Evolutionary conservation across 2,888 invertebrate species (phyloP), one percentile per base, ranked within the genome.

Genomic region (Nineta flava): DNA sequence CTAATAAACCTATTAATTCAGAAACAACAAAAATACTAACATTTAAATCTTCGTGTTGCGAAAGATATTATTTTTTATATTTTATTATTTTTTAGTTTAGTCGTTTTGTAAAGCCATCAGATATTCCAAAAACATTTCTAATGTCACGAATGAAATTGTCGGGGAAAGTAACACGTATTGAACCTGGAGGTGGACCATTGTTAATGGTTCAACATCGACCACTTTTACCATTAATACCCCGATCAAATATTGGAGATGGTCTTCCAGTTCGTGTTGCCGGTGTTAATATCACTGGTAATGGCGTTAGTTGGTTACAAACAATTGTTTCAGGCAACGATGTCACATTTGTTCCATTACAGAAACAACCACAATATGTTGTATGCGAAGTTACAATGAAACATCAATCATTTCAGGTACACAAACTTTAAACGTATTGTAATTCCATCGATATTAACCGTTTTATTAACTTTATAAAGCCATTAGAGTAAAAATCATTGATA

Each of bases 231-330:
- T 49, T 64, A 32, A 48, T 65, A 19, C 61, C 62, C n/a, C 53
- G 57, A 31, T 48, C 59, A 42, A 57, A 57, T 34, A 53, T 54
- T 19, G 61, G 59, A 19, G 51, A 64, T 54, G 51, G 48, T 38
- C 60, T 76, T 52, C 74, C 74, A n/a, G 65, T 75, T 12, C 72
- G 71, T 59, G 63, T 75, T 49, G 68, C 72, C 40, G 71, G 71
- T 40, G 63, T 76, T 9, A 60, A 72, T 41, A 59, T 74, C 19
- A 66, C 64, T 9, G 62, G 66, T 26, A 64, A 73, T 55, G 75
- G 75, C 12, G 54, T 68, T 16, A 68, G 61, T 55, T 71, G 70
- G 70, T 55, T 71, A 42, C 68, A 69, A 54, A 59, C 65, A 5
- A 60, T 71, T 51, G 64, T 68, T 40, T 61, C 59, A 21, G 66